phyloP scores from a whole-genome alignment of 2,888 invertebrate species.

The Seira sanloemensis region DNA sequence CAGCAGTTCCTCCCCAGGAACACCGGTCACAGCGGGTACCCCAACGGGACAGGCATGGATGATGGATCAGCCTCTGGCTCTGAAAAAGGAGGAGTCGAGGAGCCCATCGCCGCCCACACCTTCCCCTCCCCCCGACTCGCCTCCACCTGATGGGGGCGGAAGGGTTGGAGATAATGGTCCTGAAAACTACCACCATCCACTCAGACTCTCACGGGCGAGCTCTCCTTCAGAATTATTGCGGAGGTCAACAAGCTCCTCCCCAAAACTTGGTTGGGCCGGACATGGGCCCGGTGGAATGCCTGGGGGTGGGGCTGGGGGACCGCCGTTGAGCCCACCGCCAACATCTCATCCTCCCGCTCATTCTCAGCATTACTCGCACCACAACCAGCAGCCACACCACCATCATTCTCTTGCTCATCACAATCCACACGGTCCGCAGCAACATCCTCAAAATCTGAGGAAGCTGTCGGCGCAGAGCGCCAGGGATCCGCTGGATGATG shows the following conservation, averaged over 20 bases:
- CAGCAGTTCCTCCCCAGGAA: slow-evolving; percentile 41
- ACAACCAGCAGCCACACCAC: slow-evolving; percentile 35
- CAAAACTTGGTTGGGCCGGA: slow-evolving; percentile 32
- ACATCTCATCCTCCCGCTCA: slow-evolving; percentile 46
- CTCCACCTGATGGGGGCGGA: slow-evolving; percentile 29
- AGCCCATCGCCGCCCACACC: slow-evolving; percentile 53
- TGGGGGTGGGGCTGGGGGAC: slow-evolving; percentile 21
- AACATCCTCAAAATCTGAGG: slow-evolving; percentile 50
- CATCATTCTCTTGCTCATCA: slow-evolving; percentile 21
- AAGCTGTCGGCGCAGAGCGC: slow-evolving; percentile 38
- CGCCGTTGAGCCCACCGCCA: slow-evolving; percentile 24
- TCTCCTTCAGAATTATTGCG: slow-evolving; percentile 42
- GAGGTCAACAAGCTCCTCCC: slow-evolving; percentile 42
- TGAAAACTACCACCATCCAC: slow-evolving; percentile 26
- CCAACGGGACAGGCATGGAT: slow-evolving; percentile 33
- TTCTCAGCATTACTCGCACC: slow-evolving; percentile 36
- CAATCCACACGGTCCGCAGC: slow-evolving; percentile 24
- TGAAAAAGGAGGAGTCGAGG: slow-evolving; percentile 55
- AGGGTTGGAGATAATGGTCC: background rate
- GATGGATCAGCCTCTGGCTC: slow-evolving; percentile 46
- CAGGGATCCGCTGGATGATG: slow-evolving; percentile 15
- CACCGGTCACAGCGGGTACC: slow-evolving; percentile 39
- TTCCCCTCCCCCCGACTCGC: slow-evolving; percentile 46
- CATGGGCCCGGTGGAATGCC: background rate
- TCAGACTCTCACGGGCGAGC: slow-evolving; percentile 42